phyloP scores from a whole-genome alignment of 2,888 invertebrate species.

The Theretra japonica region DNA sequence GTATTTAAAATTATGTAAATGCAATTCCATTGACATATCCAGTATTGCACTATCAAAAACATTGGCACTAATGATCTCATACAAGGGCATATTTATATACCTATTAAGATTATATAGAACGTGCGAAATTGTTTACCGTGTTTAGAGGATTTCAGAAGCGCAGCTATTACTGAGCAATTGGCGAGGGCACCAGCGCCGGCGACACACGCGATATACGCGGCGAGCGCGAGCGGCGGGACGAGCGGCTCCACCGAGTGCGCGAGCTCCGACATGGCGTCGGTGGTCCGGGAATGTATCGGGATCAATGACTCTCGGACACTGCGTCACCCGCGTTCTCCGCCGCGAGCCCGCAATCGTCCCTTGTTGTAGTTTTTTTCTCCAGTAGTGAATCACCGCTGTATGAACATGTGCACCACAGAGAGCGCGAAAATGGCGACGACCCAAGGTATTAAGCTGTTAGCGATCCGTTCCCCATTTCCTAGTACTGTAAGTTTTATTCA shows the following conservation, averaged over 20 bases:
- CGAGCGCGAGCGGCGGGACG: conserved; percentile 70
- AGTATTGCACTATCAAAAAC: background rate
- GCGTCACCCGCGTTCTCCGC: conserved; percentile 76
- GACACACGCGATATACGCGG: conserved; percentile 65
- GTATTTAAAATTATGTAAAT: too few relatives aligned
- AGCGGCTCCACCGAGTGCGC: conserved; percentile 61
- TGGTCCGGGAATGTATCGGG: conserved; percentile 76
- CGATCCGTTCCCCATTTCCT: conserved; percentile 32
- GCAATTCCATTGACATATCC: too few relatives aligned
- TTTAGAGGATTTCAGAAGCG: conserved; percentile 73
- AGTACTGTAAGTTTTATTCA: conserved; percentile 1
- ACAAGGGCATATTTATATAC: background rate
- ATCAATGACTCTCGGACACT: conserved; percentile 78
- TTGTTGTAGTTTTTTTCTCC: conserved; percentile 69
- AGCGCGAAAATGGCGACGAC: conserved; percentile 51
- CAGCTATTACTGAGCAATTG: conserved; percentile 73
- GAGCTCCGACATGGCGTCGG: conserved; percentile 73
- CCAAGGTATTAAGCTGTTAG: conserved; percentile 32
- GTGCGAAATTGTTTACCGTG: conserved; percentile 66
- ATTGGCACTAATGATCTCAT: background rate
- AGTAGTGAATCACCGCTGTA: conserved; percentile 72
- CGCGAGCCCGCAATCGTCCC: conserved; percentile 49
- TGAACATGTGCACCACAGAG: conserved; percentile 71
- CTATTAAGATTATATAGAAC: conserved; percentile 30
- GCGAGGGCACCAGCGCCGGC: conserved; percentile 76